Evolutionary conservation across 2,888 invertebrate genomes (phyloP).

Genomic region (Anthophora plumipes): DNA sequence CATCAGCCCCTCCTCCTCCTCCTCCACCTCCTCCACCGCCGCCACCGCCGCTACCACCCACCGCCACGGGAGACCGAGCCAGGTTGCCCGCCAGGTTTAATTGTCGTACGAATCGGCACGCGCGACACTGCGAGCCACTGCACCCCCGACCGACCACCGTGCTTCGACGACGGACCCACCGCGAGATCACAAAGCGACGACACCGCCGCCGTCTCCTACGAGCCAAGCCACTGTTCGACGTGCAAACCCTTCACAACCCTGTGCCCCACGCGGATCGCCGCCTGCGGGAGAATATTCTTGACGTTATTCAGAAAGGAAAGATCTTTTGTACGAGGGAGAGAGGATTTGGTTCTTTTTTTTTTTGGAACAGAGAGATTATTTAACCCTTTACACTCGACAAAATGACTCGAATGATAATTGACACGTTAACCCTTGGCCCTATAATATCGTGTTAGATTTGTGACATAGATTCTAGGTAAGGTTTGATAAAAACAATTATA

Average conservation of each 20-base stretch:
- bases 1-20: constrained; percentile 76
- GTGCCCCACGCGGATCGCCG: constrained; percentile 32
- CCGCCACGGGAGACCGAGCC: constrained; percentile 83
- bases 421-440: no score
- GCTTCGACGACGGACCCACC: constrained; percentile 69
- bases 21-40: constrained; percentile 78
- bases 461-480: no score
- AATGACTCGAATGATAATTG: no score
- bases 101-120: constrained; percentile 77
- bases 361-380: neutral
- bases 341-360: neutral
- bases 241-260: constrained; percentile 30
- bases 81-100: constrained; percentile 84
- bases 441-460: no score
- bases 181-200: constrained; percentile 64
- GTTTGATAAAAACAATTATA: no score
- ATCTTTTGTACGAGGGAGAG: neutral
- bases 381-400: no score
- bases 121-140: constrained; percentile 75
- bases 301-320: neutral
- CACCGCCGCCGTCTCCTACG: constrained; percentile 57
- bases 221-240: constrained; percentile 47
- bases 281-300: constrained; percentile 34
- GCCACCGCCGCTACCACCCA: constrained; percentile 79
- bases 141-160: constrained; percentile 72